These are phyloP conservation scores for Leptestheria dahalacensis DNA, from an alignment of 1,140 invertebrate species.

Conservation along the genomic window DNA sequence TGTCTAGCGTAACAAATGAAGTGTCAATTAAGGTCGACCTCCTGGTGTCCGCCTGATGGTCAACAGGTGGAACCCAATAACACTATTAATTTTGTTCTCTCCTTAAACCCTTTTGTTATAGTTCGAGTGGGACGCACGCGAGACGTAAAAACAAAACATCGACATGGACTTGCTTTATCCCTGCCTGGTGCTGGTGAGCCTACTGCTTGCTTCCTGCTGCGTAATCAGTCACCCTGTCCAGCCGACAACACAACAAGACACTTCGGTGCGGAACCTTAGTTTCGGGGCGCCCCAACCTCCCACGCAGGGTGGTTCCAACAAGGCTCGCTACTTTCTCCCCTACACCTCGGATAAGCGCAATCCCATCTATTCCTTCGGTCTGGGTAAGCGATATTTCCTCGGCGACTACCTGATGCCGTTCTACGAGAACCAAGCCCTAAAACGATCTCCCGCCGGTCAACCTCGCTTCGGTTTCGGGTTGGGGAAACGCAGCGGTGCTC, in stretches of 20 bases:
- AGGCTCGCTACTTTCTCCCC: background rate
- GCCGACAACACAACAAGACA: background rate
- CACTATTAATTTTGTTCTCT: background rate
- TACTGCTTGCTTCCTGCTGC: background rate
- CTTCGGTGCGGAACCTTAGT: background rate
- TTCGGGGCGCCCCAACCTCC: background rate
- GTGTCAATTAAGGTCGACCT: background rate
- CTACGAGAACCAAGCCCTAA: background rate
- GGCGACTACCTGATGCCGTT: background rate
- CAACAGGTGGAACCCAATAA: background rate
- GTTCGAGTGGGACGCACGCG: background rate
- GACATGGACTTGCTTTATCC: background rate
- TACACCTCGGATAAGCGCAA: background rate
- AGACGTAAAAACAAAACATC: background rate
- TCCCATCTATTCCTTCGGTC: background rate
- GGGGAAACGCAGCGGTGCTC: background rate
- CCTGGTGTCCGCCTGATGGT: background rate
- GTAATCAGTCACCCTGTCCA: background rate
- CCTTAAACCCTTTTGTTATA: background rate
- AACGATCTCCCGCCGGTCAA: background rate
- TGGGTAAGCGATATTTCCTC: background rate
- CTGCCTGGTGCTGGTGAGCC: background rate
- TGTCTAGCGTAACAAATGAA: background rate
- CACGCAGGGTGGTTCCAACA: background rate
- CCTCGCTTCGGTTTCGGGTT: background rate